Evolutionary conservation across 2,113 vertebrate genomes (phyloP), one percentile per base, ranked within the genome.

Genomic region (Cyphomyrus plagiostoma): DNA sequence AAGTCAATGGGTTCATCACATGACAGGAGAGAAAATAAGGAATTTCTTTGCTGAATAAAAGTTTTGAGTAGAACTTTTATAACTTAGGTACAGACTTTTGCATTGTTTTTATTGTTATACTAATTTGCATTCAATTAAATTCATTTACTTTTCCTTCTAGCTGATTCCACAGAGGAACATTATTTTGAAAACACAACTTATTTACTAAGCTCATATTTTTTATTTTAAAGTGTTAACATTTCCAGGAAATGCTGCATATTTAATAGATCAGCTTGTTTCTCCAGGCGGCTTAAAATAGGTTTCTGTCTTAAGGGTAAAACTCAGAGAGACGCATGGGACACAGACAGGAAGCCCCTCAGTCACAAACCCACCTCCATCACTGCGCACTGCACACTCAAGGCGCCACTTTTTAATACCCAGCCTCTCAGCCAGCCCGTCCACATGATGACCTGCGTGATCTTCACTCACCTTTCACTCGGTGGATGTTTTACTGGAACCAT

Each of bases 71-170:
- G 35, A 35, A 35, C 35, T 42, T 80, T 80, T 8, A 42, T 35
- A 39, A 42, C 74, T 80, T 42, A 80, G 74, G 35, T 80, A 80
- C 74, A 80, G 74, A 42, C 74, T 80, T 35, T 80, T 80, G 35
- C 30, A 42, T 80, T 80, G 74, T 80, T 80, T 39, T 42, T 39
- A 80, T 80, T 80, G 17, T 80, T 80, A 42, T 13, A 80, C n/a
- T 80, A 42, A 80, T 80, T 80, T 70, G 62, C 62, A 70, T 70
- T 70, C n/a, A 70, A 70, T 70, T 70, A 70, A 70, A 80, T 42
- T 42, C 13, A 42, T 39, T 35, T 80, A 80, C 74, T 39, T 42
- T 80, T 80, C 35, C 15, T 80, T 80, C 74, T 6, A 35, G 17
- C 30, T 42, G 74, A 80, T 80, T 39, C 74, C 74, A 80, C 74